Base-by-base conservation (phyloP, 2,888 invertebrate species). In the Folsomia manolachei region DNA sequence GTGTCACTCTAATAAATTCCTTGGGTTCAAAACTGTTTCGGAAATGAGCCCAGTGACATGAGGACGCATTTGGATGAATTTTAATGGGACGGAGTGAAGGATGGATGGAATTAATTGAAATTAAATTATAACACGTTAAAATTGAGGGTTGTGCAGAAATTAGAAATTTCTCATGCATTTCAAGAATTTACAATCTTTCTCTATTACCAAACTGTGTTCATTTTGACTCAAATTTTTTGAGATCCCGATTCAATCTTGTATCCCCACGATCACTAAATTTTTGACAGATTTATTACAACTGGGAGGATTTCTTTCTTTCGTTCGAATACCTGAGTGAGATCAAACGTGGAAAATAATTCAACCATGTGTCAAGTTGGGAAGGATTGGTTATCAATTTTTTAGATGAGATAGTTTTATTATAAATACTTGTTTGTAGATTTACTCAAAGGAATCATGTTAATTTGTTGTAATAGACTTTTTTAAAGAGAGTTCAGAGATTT, bases 311-410 rank as follows among this genome's bases (percentile, higher is more conserved):
- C 39, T 39, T 9, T n/a, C n/a, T n/a, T n/a, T n/a, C n/a, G n/a
- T n/a, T n/a, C 4, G 14, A 39, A 39, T 9, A 39, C 14, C 39
- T 39, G 39, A n/a, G n/a, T 9, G 18, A 21, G 56, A 56, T 56
- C 56, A 56, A 56, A 56, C 56, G 56, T 56, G 56, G 7, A 56
- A 56, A 56, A 56, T 56, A 56, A 56, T 56, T 56, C 56, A 56
- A 14, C 7, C 19, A 14, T 19, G 21, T 14, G 56, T 56, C 56
- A 56, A 56, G 7, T n/a, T 21, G 21, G n/a, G 19, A 39, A 39
- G 39, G 39, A 39, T 4, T 39, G 39, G 39, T n/a, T n/a, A n/a
- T n/a, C n/a, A 39, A 39, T 9, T 39, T 9, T 39, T 39, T 9
- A 39, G 39, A 14, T 39, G 39, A 14, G 39, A 39, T 39, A 39